phyloP scores from a whole-genome alignment of 1,140 invertebrate genomes.

The Parapsyche elsis region DNA sequence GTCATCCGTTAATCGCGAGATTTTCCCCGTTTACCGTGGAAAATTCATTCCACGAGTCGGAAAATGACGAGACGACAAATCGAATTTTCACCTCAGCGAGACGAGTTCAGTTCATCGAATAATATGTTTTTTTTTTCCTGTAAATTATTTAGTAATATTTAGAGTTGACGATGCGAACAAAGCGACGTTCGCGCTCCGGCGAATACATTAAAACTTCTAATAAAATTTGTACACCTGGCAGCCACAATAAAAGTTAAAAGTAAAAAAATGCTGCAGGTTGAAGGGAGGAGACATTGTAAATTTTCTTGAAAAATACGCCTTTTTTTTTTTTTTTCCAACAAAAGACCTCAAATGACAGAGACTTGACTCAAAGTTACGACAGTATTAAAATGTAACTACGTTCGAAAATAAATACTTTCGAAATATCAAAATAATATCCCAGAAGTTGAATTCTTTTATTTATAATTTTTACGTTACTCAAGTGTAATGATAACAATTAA shows the following conservation, averaged over 20 bases:
- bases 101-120: neutral
- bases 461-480: too few relatives aligned
- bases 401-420: conserved; percentile 25
- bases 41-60: neutral
- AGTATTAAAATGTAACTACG: conserved; percentile 22
- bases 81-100: neutral
- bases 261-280: neutral
- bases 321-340: neutral
- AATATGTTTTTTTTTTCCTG: neutral
- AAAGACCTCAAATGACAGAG: neutral
- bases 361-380: conserved; percentile 18
- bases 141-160: neutral
- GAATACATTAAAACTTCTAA: conserved; percentile 45
- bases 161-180: conserved; percentile 15
- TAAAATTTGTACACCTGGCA: conserved; percentile 35
- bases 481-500: too few relatives aligned
- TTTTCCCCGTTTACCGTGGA: neutral
- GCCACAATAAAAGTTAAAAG: conserved; percentile 22
- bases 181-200: neutral
- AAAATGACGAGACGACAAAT: neutral
- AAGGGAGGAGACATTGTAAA: neutral
- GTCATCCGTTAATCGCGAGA: neutral
- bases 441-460: too few relatives aligned
- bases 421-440: neutral
- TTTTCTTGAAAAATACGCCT: neutral